These are phyloP conservation scores for Achatina immaculata DNA, from an alignment of 1,140 invertebrate genomes.

Conservation along the genomic window DNA sequence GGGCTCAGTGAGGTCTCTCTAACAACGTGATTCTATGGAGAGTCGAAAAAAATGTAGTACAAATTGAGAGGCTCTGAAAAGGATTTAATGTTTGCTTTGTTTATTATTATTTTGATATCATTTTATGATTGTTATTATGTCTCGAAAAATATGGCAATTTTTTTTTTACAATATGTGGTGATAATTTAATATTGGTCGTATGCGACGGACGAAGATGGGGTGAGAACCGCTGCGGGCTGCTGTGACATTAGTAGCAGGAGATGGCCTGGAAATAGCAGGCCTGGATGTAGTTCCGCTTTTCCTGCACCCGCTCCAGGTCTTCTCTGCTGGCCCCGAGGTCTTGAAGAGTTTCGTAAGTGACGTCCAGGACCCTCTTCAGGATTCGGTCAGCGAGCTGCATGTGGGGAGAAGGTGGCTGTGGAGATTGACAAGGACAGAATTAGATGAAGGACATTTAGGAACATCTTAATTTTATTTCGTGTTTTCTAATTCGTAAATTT, in stretches of 20 bases:
- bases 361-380: conserved; percentile 47
- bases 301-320: conserved; percentile 48
- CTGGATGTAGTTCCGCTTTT: conserved; percentile 49
- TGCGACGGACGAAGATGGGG: no score
- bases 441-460: no score
- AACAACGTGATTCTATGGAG: no score
- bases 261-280: conserved; percentile 57
- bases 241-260: conserved; percentile 51
- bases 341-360: conserved; percentile 50
- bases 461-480: no score
- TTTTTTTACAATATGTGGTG: not conserved
- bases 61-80: no score
- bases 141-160: not conserved
- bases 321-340: conserved; percentile 47
- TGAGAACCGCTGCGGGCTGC: no score
- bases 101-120: no score
- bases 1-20: no score
- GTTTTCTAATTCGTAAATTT: no score
- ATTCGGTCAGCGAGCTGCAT: conserved; percentile 48
- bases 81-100: no score
- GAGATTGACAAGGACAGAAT: not conserved
- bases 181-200: not conserved
- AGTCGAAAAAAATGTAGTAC: no score
- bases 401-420: conserved; percentile 1
- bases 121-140: not conserved